Evolutionary conservation across 2,113 vertebrate species (phyloP), one percentile per base, ranked within the genome.

Genomic region (Gymnorhina tibicen): DNA sequence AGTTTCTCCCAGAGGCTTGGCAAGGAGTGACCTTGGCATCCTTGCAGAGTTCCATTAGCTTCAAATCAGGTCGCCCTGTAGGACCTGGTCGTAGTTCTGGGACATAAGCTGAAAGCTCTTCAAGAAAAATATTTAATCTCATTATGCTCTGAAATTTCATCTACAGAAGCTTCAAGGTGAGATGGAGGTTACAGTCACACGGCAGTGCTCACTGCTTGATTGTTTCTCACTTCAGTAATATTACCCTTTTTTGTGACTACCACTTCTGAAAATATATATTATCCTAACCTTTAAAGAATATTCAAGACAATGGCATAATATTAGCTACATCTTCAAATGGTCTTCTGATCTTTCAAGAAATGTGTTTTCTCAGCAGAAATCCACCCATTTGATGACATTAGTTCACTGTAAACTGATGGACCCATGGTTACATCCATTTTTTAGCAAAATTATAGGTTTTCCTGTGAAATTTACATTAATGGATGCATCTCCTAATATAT

Each of bases 41-140:
- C 56, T 92, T 94, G 72, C 72, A 91, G 75, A 84, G 59, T 75
- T 95, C 67, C 68, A 84, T 80, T 95, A 96, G 78, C 79, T 92
- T 74, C 63, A 88, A 93, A 81, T n/a, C 42, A 86, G 84, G 83
- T 74, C 50, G 0, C 47, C 60, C 63, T 84, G 50, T 44, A 81
- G 41, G 60, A 89, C 35, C 44, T 64, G n/a, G 24, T 41, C 49
- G 13, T 33, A 70, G 46, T 86, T 76, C 16, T 77, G 44, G 68
- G 47, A 78, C 69, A 60, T 39, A 26, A 78, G 5, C 1, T 72
- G 55, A 87, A 86, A 93, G 14, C 39, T 84, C 73, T 86, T 90
- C 55, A 90, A 69, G 75, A 83, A 83, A 95, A 91, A 63, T 80
- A 62, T 69, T 66, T 85, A 53, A 73, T 74, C 12, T 60, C n/a